Conservation (phyloP, 2,113 vertebrate species). For the Propithecus coquereli region DNA sequence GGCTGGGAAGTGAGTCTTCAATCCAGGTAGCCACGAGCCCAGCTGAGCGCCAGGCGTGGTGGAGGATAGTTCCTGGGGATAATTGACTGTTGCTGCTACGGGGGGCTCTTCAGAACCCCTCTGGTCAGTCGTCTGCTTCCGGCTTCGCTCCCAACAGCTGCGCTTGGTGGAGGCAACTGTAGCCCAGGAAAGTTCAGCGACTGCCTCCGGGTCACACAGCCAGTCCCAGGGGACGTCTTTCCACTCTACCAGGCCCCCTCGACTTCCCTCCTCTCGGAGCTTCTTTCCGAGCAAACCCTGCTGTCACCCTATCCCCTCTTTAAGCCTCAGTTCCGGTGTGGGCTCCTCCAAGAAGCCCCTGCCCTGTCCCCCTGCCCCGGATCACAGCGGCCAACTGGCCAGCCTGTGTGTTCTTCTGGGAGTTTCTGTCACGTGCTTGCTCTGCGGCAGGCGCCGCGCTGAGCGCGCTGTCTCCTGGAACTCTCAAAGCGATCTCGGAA, state of each 20-base stretch:
- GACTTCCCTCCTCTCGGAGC: too few species aligned
- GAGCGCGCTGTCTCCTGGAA: accelerated
- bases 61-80: too few species aligned
- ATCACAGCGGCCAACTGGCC: background rate
- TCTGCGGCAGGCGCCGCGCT: accelerated
- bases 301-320: accelerated
- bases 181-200: too few species aligned
- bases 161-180: background rate
- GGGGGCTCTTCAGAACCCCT: background rate
- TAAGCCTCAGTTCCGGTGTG: background rate
- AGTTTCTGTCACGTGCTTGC: background rate
- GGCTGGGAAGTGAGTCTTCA: background rate
- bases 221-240: background rate
- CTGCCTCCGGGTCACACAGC: background rate
- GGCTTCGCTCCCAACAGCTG: background rate
- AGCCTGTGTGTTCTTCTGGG: accelerated
- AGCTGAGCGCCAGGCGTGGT: background rate
- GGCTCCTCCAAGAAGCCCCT: background rate
- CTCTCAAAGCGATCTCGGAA: background rate
- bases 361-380: background rate
- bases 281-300: background rate
- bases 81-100: background rate
- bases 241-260: background rate
- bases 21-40: accelerated
- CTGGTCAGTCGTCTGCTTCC: background rate